Base-by-base conservation (phyloP, 2,888 invertebrate genomes). In the Cantharis rufa region DNA sequence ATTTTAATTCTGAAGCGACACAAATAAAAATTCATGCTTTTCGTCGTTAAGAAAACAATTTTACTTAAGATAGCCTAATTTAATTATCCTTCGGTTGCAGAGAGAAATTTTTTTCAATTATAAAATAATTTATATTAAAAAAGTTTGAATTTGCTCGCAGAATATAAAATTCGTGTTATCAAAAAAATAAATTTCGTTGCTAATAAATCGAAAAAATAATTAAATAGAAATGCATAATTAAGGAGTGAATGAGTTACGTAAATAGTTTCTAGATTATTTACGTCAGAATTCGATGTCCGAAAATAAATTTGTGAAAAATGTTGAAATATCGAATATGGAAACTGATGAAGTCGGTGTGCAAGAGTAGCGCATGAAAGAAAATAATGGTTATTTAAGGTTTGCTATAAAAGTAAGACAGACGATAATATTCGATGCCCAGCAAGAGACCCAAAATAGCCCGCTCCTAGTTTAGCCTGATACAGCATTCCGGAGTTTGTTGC, bases 401-500 rank as follows among this genome's bases (percentile, higher is more conserved):
- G 69, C 16, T 62, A 32, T 18, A 21, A 69, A 78, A 77, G 73
- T 61, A 70, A 71, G 77, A 77, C 73, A 72, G 76, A 77, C 63
- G 75, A 77, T 74, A 70, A 21, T 73, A 74, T 74, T 74, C 71
- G 71, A 71, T 77, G 70, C 79, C 77, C 77, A 77, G 77, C 70
- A 72, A 78, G 48, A 69, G 70, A 69, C 78, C 82, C 18, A 80
- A 84, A 84, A 84, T 84, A 84, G 78, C 82, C 73, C 83, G 80
- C 83, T 84, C 84, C 84, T 83, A 83, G 84, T 84, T 84, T 84
- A 84, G 84, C 78, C 82, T 81, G 84, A 80, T 66, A 62, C 73
- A 79, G 78, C 81, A 82, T 83, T 83, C 82, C 83, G 72, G 77
- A 27, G 74, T 72, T 64, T 69, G 72, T 72, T 63, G 74, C 74